A percentile compares a stretch with the other conserved stretches of the same genome.
These are phyloP conservation scores for Ephestia elutella DNA, from an alignment of 1,140 invertebrate genomes.

Conservation along the genomic window DNA sequence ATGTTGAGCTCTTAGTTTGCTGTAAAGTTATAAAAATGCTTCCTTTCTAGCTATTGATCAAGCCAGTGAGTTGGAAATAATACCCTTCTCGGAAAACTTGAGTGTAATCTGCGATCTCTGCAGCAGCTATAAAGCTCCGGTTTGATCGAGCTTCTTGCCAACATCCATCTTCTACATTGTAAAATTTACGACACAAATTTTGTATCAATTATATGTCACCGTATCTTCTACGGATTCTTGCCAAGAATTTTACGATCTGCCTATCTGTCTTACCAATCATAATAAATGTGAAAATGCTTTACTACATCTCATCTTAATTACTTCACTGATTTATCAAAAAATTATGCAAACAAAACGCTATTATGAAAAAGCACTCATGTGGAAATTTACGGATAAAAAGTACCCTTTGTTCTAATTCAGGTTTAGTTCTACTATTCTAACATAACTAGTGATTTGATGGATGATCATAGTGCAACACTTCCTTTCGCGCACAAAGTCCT, in stretches of 20 bases:
- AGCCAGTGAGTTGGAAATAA: constrained; percentile 8
- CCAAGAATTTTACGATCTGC: not conserved
- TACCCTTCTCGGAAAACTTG: not conserved
- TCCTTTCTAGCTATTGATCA: constrained; percentile 4
- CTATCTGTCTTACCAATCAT: not conserved
- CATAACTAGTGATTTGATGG: no score
- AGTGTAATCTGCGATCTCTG: constrained; percentile 6
- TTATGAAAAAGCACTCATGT: no score
- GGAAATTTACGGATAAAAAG: no score
- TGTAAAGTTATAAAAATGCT: constrained; percentile 2
- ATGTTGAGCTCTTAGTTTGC: not conserved
- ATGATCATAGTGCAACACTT: no score
- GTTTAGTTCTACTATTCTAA: no score
- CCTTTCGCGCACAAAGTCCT: no score
- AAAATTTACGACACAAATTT: constrained; percentile 7
- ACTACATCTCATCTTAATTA: no score
- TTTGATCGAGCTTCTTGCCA: constrained; percentile 3
- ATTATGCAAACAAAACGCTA: no score
- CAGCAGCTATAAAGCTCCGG: constrained; percentile 3
- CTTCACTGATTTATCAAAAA: no score
- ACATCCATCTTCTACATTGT: constrained; percentile 15
- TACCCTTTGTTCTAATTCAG: no score
- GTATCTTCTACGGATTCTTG: not conserved
- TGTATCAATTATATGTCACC: not conserved
- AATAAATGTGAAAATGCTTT: no score